Evolutionary conservation across 2,888 invertebrate genomes (phyloP).

Genomic region (Amaurobius ferox): DNA sequence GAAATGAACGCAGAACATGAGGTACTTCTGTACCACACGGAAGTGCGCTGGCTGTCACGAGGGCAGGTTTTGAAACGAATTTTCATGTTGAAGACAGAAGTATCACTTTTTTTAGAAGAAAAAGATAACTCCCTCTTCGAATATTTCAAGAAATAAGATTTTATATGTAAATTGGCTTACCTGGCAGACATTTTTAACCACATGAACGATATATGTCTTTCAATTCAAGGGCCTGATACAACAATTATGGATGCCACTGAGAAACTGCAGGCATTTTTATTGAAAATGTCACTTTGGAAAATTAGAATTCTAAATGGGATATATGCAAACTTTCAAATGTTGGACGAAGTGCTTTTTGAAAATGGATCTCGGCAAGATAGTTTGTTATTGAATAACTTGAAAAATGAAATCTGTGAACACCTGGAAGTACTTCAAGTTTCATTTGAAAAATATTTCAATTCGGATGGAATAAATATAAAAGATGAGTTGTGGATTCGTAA

Average conservation of each 20-base stretch:
- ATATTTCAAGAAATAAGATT: conserved; percentile 31
- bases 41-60: conserved; percentile 53
- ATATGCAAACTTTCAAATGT: conserved; percentile 18
- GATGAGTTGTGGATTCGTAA: conserved; percentile 63
- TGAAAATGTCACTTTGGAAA: no score
- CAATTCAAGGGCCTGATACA: conserved; percentile 59
- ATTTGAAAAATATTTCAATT: conserved; percentile 45
- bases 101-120: conserved; percentile 32
- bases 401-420: conserved; percentile 25
- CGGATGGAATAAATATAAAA: conserved; percentile 56
- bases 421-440: conserved; percentile 26
- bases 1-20: conserved; percentile 62
- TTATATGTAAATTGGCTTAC: conserved; percentile 25
- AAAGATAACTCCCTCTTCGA: conserved; percentile 38
- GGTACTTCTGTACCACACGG: conserved; percentile 63
- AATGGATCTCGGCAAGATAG: conserved; percentile 20
- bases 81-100: conserved; percentile 46
- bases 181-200: conserved; percentile 52
- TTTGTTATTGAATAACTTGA: conserved; percentile 24
- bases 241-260: conserved; percentile 56
- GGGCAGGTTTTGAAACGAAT: conserved; percentile 45
- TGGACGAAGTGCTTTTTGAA: conserved; percentile 20
- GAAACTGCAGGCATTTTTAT: no score
- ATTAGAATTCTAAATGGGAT: conserved; percentile 16
- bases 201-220: conserved; percentile 57